Evolutionary conservation across 2,888 invertebrate genomes (phyloP), one percentile per base, ranked within the genome.

Genomic region (Sisyra terminalis): DNA sequence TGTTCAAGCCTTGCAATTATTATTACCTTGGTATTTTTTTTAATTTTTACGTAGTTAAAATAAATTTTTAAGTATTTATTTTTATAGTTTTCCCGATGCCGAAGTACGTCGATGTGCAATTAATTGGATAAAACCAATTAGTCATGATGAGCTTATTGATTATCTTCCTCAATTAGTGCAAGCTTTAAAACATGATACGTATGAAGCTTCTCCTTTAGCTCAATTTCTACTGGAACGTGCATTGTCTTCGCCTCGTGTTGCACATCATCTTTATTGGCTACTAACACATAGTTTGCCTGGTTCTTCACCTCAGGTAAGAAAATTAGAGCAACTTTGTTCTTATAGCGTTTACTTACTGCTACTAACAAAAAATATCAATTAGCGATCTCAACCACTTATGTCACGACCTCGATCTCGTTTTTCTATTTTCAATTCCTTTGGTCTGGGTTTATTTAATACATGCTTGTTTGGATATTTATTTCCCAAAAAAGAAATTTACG

Each of bases 191-290:
- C 87, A 80, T 61, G 93, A 87, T 66, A 90, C 84, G 2, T 90
- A 88, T 56, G 92, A 94, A 58, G 78, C 85, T 36, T 92, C 92
- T 10, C 75, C 88, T 0, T 68, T 96, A 43, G 85, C 92, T 1
- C 69, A 73, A 50, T 80, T 92, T 53, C 64, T 93, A 39, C 61
- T 93, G 14, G 82, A 88, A 47, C 75, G 89, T 46, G 79, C 93
- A 0, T 66, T 93, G 45, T 70, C 78, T 24, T 88, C 89, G 11
- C 87, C 94, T 0, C 74, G 92, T 42, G 84, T 97, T 42, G 92
- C 96, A 2, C 97, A 97, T 64, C 79, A 85, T 53, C 69, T 97
- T 51, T 97, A 94, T 61, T 98, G 97, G 97, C 67, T 89, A 47
- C 61, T 90, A 43, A 82, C 84, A 32, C 88, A 89, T 55, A 79